phyloP scores from a whole-genome alignment of 2,797 vertebrate genomes.

The Myoxocephalus aenaeus region DNA sequence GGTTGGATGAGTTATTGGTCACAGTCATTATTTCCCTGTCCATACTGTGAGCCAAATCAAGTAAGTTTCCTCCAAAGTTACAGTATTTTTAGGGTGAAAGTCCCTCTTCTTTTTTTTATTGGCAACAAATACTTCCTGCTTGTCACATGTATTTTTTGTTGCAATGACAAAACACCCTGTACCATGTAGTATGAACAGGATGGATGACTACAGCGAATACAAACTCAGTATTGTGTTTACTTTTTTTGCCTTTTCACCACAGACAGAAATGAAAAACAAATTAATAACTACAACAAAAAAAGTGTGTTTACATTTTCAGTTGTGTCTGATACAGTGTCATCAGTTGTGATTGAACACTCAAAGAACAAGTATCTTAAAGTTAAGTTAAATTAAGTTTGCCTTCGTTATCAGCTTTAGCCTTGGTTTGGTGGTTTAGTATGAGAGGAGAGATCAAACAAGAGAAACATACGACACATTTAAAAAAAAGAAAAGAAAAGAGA shows the following conservation, averaged over 20 bases:
- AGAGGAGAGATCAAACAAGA: neutral
- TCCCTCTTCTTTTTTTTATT: neutral
- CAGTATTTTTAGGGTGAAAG: neutral
- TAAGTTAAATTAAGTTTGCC: no score
- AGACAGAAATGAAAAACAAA: no score
- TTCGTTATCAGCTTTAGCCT: neutral
- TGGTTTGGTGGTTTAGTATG: neutral
- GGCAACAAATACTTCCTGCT: neutral
- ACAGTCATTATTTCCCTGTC: neutral
- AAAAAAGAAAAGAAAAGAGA: neutral
- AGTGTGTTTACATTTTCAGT: neutral
- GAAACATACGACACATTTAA: neutral
- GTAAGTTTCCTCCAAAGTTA: neutral
- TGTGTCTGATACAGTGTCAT: neutral
- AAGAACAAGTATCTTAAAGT: neutral
- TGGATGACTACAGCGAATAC: neutral
- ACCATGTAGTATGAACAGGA: neutral
- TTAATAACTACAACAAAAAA: no score
- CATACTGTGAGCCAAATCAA: neutral
- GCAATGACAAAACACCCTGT: neutral
- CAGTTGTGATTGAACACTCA: neutral
- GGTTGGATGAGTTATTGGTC: neutral
- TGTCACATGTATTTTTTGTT: neutral
- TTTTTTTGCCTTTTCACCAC: no score
- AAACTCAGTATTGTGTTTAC: neutral